phyloP scores from a whole-genome alignment of 1,140 invertebrate genomes.

The Drosophila rufa region DNA sequence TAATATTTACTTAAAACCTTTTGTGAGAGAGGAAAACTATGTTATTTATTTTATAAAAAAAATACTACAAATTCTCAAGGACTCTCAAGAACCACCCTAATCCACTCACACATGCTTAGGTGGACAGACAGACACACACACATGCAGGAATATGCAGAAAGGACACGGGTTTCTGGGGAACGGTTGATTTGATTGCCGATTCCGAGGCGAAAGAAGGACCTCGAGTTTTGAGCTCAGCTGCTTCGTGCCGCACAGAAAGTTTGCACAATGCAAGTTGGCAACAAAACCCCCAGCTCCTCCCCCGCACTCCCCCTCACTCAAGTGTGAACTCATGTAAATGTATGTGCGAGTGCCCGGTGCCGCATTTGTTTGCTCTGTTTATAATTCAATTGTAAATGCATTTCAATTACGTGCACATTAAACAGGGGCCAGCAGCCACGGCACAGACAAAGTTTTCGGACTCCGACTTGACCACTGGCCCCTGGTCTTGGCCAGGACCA shows the following conservation, averaged over 20 bases:
- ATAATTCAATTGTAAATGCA: constrained; percentile 84
- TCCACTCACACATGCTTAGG: constrained; percentile 20
- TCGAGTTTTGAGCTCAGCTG: constrained; percentile 66
- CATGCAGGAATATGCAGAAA: constrained; percentile 6
- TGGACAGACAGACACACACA: constrained; percentile 20
- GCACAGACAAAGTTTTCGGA: constrained; percentile 75
- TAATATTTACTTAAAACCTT: not conserved
- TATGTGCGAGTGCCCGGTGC: constrained; percentile 36
- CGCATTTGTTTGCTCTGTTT: constrained; percentile 80
- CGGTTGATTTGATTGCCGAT: constrained; percentile 78
- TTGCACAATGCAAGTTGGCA: constrained; percentile 65
- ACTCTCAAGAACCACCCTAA: not conserved
- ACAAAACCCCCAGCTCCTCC: not conserved
- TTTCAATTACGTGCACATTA: constrained; percentile 84
- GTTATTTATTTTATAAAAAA: not conserved
- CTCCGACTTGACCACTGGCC: constrained; percentile 48
- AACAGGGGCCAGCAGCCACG: constrained; percentile 57
- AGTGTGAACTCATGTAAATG: constrained; percentile 63
- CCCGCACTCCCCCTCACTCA: constrained; percentile 18
- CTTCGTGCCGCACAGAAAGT: constrained; percentile 56
- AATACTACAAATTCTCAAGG: not conserved
- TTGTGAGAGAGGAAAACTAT: not conserved
- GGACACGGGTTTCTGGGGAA: constrained; percentile 68
- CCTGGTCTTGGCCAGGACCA: constrained; percentile 24
- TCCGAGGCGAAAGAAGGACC: constrained; percentile 48